Conservation (phyloP, 2,113 vertebrate species). For the Mustelus asterias region DNA sequence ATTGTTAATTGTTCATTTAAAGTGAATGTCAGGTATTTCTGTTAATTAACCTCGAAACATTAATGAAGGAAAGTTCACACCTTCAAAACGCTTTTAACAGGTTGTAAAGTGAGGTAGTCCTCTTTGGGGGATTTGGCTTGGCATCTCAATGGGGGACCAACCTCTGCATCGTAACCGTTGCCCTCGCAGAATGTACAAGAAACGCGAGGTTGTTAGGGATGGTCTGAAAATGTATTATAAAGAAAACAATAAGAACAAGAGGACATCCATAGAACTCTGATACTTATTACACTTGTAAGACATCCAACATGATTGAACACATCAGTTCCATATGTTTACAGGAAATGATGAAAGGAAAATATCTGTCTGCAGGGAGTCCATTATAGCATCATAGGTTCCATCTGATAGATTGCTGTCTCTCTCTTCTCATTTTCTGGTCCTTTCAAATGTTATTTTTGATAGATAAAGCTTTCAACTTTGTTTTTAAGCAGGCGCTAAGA, state of each 20-base stretch:
- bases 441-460: not conserved
- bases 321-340: not conserved
- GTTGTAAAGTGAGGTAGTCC: too few relatives aligned
- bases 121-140: too few relatives aligned
- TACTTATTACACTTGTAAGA: not conserved
- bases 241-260: not conserved
- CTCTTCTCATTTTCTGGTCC: not conserved
- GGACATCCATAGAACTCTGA: not conserved
- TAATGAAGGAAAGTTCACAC: too few relatives aligned
- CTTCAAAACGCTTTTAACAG: too few relatives aligned
- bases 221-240: not conserved
- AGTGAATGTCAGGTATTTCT: too few relatives aligned
- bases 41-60: too few relatives aligned
- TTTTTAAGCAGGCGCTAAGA: not conserved
- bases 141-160: too few relatives aligned
- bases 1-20: too few relatives aligned
- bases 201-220: not conserved
- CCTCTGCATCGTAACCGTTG: not conserved
- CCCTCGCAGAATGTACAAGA: not conserved
- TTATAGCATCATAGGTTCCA: not conserved
- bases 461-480: not conserved
- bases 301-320: conserved; percentile 3
- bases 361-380: not conserved
- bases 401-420: not conserved
- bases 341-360: not conserved